A percentile compares a stretch with the other conserved stretches of the same genome.
These are phyloP conservation scores for Pica pica DNA, from an alignment of 2,113 vertebrate genomes.

Conservation along the genomic window DNA sequence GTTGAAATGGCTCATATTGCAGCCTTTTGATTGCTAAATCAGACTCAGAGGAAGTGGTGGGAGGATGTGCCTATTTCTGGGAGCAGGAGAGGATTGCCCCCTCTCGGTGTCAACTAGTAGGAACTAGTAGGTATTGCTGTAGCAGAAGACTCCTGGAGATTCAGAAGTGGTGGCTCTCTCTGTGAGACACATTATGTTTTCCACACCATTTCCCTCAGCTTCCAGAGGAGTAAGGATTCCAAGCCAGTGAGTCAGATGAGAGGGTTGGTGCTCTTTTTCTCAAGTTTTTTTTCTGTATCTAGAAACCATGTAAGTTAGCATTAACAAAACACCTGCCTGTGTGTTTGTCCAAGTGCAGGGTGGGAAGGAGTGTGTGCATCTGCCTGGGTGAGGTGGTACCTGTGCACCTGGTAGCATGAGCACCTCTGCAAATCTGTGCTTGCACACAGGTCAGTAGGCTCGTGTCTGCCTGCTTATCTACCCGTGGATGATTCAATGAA, in stretches of 20 bases:
- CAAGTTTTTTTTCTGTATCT: not conserved
- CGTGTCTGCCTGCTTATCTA: not conserved
- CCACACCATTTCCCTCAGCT: not conserved
- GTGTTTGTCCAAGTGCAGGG: not conserved
- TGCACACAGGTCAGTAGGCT: not conserved
- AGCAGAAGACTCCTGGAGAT: not conserved
- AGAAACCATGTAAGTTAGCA: not conserved
- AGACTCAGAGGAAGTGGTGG: not conserved
- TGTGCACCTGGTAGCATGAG: not conserved
- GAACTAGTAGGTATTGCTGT: not conserved
- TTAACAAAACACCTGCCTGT: conserved; percentile 12
- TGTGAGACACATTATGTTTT: not conserved
- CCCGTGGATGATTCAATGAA: not conserved
- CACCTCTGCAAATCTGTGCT: not conserved
- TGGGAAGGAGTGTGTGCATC: not conserved
- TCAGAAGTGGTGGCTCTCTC: not conserved
- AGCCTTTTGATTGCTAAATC: not conserved
- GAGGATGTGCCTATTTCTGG: not conserved
- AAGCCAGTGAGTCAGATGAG: not conserved
- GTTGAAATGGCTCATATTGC: conserved; percentile 33
- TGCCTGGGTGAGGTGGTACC: not conserved
- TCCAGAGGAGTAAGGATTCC: not conserved
- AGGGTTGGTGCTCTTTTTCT: conserved; percentile 8
- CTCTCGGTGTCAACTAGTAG: not conserved
- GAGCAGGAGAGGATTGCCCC: not conserved